These are phyloP conservation scores for Diplosoma virens DNA, from an alignment of 23 tunicate species.

Conservation along the genomic window DNA sequence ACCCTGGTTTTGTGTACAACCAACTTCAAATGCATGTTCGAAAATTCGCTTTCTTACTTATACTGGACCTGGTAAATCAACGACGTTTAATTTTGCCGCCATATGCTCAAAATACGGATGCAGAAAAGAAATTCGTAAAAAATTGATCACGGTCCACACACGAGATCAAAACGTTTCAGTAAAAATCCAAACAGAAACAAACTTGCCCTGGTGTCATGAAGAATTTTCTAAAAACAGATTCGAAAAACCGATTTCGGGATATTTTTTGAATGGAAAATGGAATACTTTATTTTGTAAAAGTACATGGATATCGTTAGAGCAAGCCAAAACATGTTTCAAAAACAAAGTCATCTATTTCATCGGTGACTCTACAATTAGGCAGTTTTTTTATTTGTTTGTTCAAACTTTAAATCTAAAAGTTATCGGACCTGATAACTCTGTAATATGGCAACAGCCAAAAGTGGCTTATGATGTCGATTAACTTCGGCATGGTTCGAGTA, in stretches of 20 bases:
- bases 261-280: slow-evolving; percentile 7
- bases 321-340: background rate
- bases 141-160: no score
- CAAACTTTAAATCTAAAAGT: background rate
- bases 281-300: background rate
- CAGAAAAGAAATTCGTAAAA: background rate
- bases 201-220: no score
- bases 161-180: no score
- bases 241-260: slow-evolving; percentile 33
- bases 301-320: background rate
- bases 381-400: slow-evolving; percentile 31
- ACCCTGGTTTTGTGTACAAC: slow-evolving; percentile 46
- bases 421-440: slow-evolving; percentile 29
- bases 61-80: background rate
- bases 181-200: no score
- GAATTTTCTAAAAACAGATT: no score
- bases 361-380: slow-evolving; percentile 69
- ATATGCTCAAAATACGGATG: background rate
- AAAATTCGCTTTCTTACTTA: background rate
- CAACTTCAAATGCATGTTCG: slow-evolving; percentile 18
- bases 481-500: no score
- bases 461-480: background rate
- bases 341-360: slow-evolving; percentile 48
- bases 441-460: slow-evolving; percentile 40
- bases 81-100: background rate